Base-by-base conservation (phyloP, 2,797 vertebrate species). In the Phoxinus dragarum region DNA sequence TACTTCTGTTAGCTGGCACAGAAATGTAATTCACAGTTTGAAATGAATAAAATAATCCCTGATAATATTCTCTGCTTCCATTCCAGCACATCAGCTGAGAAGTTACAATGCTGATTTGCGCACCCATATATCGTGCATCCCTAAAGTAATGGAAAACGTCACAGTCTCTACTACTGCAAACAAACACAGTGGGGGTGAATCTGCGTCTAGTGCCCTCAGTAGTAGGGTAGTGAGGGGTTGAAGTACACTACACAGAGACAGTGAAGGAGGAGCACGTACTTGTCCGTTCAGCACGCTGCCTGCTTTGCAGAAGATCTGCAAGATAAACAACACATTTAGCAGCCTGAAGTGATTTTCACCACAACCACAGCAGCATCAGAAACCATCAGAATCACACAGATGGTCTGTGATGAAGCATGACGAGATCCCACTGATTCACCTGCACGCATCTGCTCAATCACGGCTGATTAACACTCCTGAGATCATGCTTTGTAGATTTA, bases 281-380 rank as follows among this genome's bases (percentile, higher is more conserved):
- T 92, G 87, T 89, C 84, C 82, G 88, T 64, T 84, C 52, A 31
- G 84, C 89, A 56, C 77, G 86, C 27, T 82, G 86, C 87, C 84
- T 73, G 59, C 80, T 88, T 82, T 88, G 90, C 88, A 91, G 54
- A 88, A 91, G 90, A 91, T 91, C 91, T 92, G 91, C 80, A 91
- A 91, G 81, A 91, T 86, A 91, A 91, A 91, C 27, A 90, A 85
- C 83, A 90, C 40, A 81, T 88, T 90, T 86, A 88, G 81, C 82
- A 88, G 68, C 47, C 72, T 59, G 67, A 21, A 68, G 36, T 34
- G 44, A 64, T 79, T 42, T 42, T 68, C n/a, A 42, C 36, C 23
- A 27, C 7, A 27, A 86, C 56, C 66, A 56, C 9, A 81, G 52
- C 80, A 82, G 61, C 80, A 72, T 36, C 49, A 34, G n/a, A 67